A percentile compares a stretch with the other conserved stretches of the same genome.
These are phyloP conservation scores for Lonchura striata DNA, from an alignment of 2,113 vertebrate genomes.

Conservation along the genomic window DNA sequence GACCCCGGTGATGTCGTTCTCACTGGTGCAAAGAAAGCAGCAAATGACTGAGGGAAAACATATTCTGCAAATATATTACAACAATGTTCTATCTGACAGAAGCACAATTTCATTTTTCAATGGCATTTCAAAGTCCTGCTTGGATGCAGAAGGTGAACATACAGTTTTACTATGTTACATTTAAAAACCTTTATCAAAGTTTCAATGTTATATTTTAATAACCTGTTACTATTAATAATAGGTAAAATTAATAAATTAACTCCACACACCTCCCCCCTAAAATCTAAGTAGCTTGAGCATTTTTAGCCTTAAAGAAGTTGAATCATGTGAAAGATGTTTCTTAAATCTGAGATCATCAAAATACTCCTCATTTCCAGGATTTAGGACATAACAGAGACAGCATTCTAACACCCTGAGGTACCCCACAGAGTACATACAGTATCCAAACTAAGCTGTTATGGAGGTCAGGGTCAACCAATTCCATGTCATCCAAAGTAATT, in stretches of 20 bases:
- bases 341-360: not conserved
- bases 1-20: constrained; percentile 97
- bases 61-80: not conserved
- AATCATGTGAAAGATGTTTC: not conserved
- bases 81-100: not conserved
- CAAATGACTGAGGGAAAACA: not conserved
- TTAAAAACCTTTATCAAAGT: not conserved
- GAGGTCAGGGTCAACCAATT: constrained; percentile 96
- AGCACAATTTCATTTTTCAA: not conserved
- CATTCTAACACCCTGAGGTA: not conserved
- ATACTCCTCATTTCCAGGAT: not conserved
- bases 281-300: not conserved
- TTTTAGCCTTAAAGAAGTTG: not conserved
- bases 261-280: rapidly evolving
- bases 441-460: constrained; percentile 99
- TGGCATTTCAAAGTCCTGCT: not conserved
- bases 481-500: constrained; percentile 98
- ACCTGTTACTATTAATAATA: not conserved
- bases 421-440: constrained; percentile 81
- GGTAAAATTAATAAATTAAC: not conserved
- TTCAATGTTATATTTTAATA: not conserved
- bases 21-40: constrained; percentile 72
- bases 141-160: not conserved
- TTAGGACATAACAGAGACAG: not conserved
- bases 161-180: not conserved